Evolutionary conservation across 2,797 vertebrate species (phyloP).

Genomic region (Channa striata): DNA sequence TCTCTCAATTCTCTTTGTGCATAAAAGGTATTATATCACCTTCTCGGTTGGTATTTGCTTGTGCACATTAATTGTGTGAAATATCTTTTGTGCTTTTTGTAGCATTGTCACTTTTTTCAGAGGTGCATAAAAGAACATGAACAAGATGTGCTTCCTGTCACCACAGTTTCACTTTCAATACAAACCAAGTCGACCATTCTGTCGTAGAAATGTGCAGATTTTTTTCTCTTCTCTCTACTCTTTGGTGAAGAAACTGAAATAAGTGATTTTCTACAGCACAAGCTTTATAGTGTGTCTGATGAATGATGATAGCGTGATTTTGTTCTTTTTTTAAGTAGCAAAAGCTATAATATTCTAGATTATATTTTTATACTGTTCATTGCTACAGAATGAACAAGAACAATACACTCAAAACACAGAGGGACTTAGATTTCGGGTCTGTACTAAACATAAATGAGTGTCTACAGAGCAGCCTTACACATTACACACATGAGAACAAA

Average conservation of each 20-base stretch:
- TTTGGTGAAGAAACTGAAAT: constrained; percentile 61
- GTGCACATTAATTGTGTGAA: constrained; percentile 21
- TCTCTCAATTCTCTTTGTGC: constrained; percentile 8
- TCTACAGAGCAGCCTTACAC: constrained; percentile 46
- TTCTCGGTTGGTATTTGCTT: neutral
- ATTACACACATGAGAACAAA: constrained; percentile 43
- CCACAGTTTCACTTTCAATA: constrained; percentile 2
- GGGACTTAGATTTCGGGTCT: constrained; percentile 19
- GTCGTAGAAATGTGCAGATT: constrained; percentile 14
- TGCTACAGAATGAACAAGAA: constrained; percentile 44
- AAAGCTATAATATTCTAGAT: constrained; percentile 30
- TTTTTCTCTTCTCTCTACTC: constrained; percentile 37
- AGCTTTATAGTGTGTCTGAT: constrained; percentile 12
- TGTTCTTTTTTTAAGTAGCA: constrained; percentile 23
- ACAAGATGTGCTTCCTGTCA: constrained; percentile 21
- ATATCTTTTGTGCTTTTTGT: constrained; percentile 55
- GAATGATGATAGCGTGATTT: constrained; percentile 6
- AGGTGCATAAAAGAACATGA: neutral
- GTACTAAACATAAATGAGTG: constrained; percentile 18
- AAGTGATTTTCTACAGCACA: constrained; percentile 11
- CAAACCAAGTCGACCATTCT: neutral
- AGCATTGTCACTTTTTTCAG: neutral
- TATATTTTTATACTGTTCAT: constrained; percentile 39
- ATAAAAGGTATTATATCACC: neutral
- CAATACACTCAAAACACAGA: constrained; percentile 30